Base-by-base conservation (phyloP, 2,888 invertebrate genomes). In the Bellardia bayeri region DNA sequence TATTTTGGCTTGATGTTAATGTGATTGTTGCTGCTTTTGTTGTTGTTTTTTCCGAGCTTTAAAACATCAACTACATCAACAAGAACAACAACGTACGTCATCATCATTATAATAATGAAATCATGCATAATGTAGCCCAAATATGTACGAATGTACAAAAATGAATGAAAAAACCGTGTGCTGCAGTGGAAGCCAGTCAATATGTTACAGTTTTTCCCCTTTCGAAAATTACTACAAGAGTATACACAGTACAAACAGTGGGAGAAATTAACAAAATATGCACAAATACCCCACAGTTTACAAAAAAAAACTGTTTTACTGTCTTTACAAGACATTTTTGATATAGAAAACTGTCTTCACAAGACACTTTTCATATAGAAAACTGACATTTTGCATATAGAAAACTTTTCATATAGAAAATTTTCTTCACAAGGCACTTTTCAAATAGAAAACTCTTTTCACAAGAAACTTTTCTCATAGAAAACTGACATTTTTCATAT, bases 101-200 rank as follows among this genome's bases (percentile, higher is more conserved):
- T 85, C 69, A 71, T 81, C 63, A 69, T 81, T 85, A 80, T 76
- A 75, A 85, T 76, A 81, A 85, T 85, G 85, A 85, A 85, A 85
- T 85, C 85, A 81, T 69, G 85, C 85, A 85, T 80, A 78, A 85
- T 81, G 85, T 56, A 81, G 45, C 56, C 80, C 85, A 81, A 76
- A 85, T 85, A 69, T 54, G 42, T 23, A 51, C 33, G 51, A 37
- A 37, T 37, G 61, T 49, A 80, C 40, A 33, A 49, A 33, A 75
- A 75, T 37, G 45, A 49, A 68, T 23, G 37, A 63, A 49, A 54
- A 54, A 51, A 40, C 37, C 13, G 76, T 71, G 69, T 45, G 63
- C 63, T 76, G 82, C 76, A 83, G 69, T 71, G 71, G 82, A 71
- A 76, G 69, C 69, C 63, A 64, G 69, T 76, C 63, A 64, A 76